A percentile compares a stretch with the other conserved stretches of the same genome.
phyloP scores from a whole-genome alignment of 2,888 invertebrate genomes.

The Exocentrus adspersus region DNA sequence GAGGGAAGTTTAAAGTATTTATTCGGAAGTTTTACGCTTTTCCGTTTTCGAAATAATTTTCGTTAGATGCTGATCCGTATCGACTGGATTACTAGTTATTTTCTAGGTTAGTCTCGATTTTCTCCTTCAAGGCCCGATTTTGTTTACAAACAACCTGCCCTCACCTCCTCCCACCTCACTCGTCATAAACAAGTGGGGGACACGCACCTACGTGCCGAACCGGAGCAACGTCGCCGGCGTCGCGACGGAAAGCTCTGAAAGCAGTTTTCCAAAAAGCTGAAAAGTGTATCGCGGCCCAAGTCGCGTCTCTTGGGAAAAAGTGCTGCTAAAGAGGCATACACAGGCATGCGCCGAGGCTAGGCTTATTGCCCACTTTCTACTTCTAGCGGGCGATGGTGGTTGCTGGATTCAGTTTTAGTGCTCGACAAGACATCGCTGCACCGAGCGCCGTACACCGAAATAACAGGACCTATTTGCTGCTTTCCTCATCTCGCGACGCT shows the following conservation, averaged over 20 bases:
- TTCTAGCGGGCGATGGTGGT: conserved; percentile 49
- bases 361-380: conserved; percentile 61
- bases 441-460: conserved; percentile 38
- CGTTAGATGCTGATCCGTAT: no score
- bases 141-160: conserved; percentile 15
- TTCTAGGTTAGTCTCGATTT: conserved; percentile 7
- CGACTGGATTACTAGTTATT: no score
- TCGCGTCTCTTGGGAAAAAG: conserved; percentile 44
- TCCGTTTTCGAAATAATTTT: no score
- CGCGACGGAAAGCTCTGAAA: not conserved
- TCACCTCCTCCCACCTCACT: not conserved
- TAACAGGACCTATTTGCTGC: conserved; percentile 42
- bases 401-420: conserved; percentile 51
- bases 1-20: no score
- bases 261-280: conserved; percentile 22
- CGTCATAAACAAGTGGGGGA: not conserved
- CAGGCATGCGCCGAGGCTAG: conserved; percentile 54
- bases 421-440: conserved; percentile 56
- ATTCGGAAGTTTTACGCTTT: no score
- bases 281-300: conserved; percentile 27
- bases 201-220: not conserved
- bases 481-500: conserved; percentile 36
- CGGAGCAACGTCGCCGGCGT: not conserved
- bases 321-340: conserved; percentile 53
- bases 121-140: not conserved